Evolutionary conservation across 2,888 invertebrate genomes (phyloP).

Genomic region (Celastrina argiolus): DNA sequence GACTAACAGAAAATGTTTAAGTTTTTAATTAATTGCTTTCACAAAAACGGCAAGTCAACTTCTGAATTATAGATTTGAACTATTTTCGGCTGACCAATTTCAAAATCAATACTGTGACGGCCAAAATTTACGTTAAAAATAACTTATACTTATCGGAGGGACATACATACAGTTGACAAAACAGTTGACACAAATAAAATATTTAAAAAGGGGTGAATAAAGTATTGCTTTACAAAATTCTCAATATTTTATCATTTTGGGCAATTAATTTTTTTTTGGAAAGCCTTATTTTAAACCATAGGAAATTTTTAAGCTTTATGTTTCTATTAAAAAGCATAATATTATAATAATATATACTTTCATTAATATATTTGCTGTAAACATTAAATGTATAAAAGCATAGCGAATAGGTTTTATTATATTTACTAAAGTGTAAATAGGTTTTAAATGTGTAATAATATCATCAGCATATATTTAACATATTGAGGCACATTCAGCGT

Average conservation of each 20-base stretch:
- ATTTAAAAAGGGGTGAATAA: too few species aligned
- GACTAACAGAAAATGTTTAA: not conserved
- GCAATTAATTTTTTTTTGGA: too few species aligned
- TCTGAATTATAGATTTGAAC: conserved; percentile 3
- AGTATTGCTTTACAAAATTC: too few species aligned
- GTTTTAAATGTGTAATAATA: not conserved
- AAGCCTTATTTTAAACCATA: too few species aligned
- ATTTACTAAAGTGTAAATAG: not conserved
- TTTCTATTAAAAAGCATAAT: too few species aligned
- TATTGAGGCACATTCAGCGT: not conserved
- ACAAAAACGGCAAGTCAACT: not conserved
- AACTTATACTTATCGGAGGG: not conserved
- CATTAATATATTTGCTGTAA: too few species aligned
- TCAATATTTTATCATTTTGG: too few species aligned
- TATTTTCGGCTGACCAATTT: not conserved
- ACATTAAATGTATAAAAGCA: not conserved
- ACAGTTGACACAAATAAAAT: too few species aligned
- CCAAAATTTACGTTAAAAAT: not conserved
- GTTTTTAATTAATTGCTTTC: not conserved
- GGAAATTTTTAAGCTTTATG: too few species aligned
- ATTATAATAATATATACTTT: too few species aligned
- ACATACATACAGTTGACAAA: not conserved
- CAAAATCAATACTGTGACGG: not conserved
- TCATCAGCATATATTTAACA: not conserved
- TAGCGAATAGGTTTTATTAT: not conserved